phyloP scores from a whole-genome alignment of 2,888 invertebrate genomes.

The Erynnis tages region DNA sequence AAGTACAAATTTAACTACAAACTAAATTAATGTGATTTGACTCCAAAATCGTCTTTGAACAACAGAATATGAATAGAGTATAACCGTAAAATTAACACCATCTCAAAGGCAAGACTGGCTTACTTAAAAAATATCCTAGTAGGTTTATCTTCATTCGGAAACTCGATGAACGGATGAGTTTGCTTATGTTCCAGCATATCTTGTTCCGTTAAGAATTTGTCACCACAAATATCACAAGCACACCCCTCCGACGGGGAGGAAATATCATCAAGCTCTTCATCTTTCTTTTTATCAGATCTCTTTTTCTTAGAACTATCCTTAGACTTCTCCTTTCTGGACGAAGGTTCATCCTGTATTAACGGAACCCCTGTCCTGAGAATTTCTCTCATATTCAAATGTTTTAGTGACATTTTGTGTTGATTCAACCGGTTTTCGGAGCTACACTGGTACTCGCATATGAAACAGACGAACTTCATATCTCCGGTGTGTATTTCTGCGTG shows the following conservation, averaged over 20 bases:
- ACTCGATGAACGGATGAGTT: conserved; percentile 74
- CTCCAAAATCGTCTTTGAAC: too few species aligned
- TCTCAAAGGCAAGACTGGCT: conserved; percentile 43
- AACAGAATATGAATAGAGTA: conserved; percentile 21
- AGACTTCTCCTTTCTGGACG: conserved; percentile 43
- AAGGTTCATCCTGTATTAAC: conserved; percentile 47
- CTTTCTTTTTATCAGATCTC: conserved; percentile 48
- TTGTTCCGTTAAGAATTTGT: conserved; percentile 56
- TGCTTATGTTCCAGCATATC: conserved; percentile 70
- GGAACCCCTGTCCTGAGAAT: conserved; percentile 60
- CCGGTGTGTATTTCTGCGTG: conserved; percentile 71
- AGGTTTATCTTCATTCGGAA: conserved; percentile 72
- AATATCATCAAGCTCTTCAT: conserved; percentile 37
- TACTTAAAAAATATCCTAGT: conserved; percentile 78
- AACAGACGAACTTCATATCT: conserved; percentile 74
- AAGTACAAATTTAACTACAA: too few species aligned
- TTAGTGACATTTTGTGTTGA: conserved; percentile 63
- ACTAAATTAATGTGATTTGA: too few species aligned
- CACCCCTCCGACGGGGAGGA: conserved; percentile 35
- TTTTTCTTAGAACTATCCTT: conserved; percentile 46
- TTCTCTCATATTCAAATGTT: conserved; percentile 69
- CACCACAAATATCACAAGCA: conserved; percentile 71
- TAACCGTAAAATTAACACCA: conserved; percentile 24
- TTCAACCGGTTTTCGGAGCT: conserved; percentile 67
- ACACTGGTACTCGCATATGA: conserved; percentile 73